Base-by-base conservation (phyloP, 2,888 invertebrate species). In the Lomographa bimaculata region DNA sequence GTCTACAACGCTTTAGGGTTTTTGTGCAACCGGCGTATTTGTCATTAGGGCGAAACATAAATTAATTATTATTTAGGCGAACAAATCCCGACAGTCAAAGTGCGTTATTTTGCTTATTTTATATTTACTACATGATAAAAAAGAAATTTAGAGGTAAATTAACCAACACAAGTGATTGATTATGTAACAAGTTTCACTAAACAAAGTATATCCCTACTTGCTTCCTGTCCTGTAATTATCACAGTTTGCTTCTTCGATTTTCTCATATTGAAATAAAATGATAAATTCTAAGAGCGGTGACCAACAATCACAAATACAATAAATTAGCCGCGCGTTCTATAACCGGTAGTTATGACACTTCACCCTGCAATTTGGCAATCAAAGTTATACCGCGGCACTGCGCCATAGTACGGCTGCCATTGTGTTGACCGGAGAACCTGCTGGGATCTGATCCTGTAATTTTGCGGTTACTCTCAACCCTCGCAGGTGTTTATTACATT, bases 311-410 rank as follows among this genome's bases (percentile, higher is more conserved):
- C 21, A 35, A 41, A 43, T 45, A 45, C 2, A 14, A 43, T 43
- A 32, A 43, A 48, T 46, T 50, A 39, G 24, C 38, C 35, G 56
- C 54, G 53, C 65, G 54, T 58, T 53, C 55, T 57, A 49, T 55
- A 77, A 68, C 76, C 70, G 62, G 70, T 75, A 64, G 56, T 84
- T 80, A 78, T 75, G 75, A 71, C 77, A 79, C 77, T 66, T 77
- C 70, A 84, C 81, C 86, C 84, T 79, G 71, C 78, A 84, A 86
- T 87, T 86, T 84, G 82, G 79, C 78, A 75, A 82, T 83, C 77
- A 77, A 64, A 64, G 67, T 60, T 60, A 7, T 36, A 51, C 67
- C 59, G 57, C 53, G 61, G 60, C 63, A 58, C 64, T 41, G 65
- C 50, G 62, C 74, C 62, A 76, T 14, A 3, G 14, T 14, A 4